These are phyloP conservation scores for Drosophila kuntzei DNA, from an alignment of 2,888 invertebrate species.

Conservation along the genomic window DNA sequence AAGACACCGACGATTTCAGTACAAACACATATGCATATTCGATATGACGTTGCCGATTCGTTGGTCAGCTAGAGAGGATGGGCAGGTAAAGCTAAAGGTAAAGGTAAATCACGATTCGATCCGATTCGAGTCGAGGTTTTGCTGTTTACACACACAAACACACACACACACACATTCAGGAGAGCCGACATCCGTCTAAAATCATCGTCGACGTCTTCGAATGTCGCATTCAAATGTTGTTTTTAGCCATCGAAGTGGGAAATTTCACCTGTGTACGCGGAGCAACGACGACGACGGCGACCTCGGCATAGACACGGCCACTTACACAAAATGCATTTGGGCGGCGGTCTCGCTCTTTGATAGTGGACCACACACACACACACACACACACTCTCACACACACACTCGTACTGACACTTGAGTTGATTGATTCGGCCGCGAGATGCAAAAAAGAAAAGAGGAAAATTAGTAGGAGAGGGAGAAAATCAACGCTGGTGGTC, in stretches of 20 bases:
- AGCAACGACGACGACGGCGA: constrained; percentile 32
- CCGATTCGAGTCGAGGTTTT: constrained; percentile 29
- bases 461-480: constrained; percentile 7
- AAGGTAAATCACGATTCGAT: constrained; percentile 38
- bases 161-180: constrained; percentile 37
- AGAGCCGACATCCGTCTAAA: constrained; percentile 65
- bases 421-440: constrained; percentile 77
- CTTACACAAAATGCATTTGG: constrained; percentile 79
- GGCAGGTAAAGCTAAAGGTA: constrained; percentile 43
- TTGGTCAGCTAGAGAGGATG: constrained; percentile 27
- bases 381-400: constrained; percentile 11
- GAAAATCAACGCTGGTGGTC: constrained; percentile 71
- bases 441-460: constrained; percentile 65
- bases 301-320: constrained; percentile 70
- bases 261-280: constrained; percentile 78
- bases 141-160: constrained; percentile 66
- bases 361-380: constrained; percentile 73
- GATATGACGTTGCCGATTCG: constrained; percentile 78
- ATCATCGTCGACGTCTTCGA: constrained; percentile 59
- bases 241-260: constrained; percentile 79
- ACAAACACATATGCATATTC: constrained; percentile 16
- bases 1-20: constrained; percentile 64
- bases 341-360: constrained; percentile 72
- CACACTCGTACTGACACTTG: constrained; percentile 63
- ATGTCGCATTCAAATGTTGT: constrained; percentile 81